Conservation (phyloP, 2,888 invertebrate species). For the Acleris laterana region DNA sequence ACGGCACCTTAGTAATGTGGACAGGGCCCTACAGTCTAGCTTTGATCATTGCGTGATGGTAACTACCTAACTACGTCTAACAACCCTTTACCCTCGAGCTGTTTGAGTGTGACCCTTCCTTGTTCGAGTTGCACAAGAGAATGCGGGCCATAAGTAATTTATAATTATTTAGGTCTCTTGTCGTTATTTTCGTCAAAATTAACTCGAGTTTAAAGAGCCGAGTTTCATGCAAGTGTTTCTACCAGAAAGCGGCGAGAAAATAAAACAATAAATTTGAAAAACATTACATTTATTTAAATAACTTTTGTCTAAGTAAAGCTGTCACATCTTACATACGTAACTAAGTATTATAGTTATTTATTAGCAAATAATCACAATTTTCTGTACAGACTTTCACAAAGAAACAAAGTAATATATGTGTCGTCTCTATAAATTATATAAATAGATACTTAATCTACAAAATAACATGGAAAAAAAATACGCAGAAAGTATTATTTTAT, state of each 20-base stretch:
- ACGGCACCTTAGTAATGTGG: too few relatives aligned
- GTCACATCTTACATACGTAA: conserved; percentile 76
- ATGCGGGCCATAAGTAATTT: too few relatives aligned
- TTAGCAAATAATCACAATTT: conserved; percentile 77
- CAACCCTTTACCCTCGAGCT: too few relatives aligned
- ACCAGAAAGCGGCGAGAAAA: conserved; percentile 53
- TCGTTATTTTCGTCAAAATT: too few relatives aligned
- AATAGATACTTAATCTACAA: conserved; percentile 66
- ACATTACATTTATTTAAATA: conserved; percentile 78
- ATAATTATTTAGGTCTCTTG: too few relatives aligned
- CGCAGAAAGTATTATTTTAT: conserved; percentile 66
- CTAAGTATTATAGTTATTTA: conserved; percentile 58
- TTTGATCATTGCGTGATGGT: too few relatives aligned
- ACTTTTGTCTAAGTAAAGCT: conserved; percentile 81
- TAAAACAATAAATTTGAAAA: conserved; percentile 69
- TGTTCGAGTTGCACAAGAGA: too few relatives aligned
- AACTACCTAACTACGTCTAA: too few relatives aligned
- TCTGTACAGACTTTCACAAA: conserved; percentile 73
- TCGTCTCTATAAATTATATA: conserved; percentile 60
- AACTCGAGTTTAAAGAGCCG: neutral
- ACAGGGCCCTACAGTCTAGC: too few relatives aligned
- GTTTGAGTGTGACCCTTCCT: too few relatives aligned
- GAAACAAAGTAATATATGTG: conserved; percentile 61
- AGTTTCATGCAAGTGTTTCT: conserved; percentile 43
- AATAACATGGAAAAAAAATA: conserved; percentile 53